phyloP scores from a whole-genome alignment of 2,888 invertebrate species.

The Ochropleura plecta region DNA sequence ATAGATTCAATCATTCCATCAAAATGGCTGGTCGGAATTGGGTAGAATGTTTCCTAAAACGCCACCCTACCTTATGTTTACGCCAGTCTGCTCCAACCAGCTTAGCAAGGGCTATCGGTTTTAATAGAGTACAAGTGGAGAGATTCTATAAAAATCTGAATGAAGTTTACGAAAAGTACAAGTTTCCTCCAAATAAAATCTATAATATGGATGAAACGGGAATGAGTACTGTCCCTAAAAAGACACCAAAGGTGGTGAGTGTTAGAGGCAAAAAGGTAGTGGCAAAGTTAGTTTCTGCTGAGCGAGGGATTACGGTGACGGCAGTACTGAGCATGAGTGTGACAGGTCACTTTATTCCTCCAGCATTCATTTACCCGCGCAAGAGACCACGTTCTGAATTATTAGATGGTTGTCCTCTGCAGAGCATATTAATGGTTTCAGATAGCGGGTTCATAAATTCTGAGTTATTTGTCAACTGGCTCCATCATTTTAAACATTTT shows the following conservation, averaged over 20 bases:
- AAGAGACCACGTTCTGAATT: background rate
- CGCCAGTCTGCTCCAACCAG: slow-evolving; percentile 1
- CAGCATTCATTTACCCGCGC: slow-evolving; percentile 1
- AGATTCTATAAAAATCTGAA: background rate
- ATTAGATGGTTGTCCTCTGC: background rate
- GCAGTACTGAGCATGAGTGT: slow-evolving; percentile 1
- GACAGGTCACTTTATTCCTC: slow-evolving; percentile 2
- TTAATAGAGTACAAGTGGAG: slow-evolving; percentile 3
- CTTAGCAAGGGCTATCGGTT: slow-evolving; percentile 9
- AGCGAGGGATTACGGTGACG: background rate
- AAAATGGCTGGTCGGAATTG: slow-evolving; percentile 12
- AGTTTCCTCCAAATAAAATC: background rate
- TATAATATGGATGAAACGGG: slow-evolving; percentile 9
- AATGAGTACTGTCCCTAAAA: slow-evolving; percentile 14
- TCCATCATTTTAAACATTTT: background rate
- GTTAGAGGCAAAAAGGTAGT: slow-evolving; percentile 5
- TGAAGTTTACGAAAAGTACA: background rate
- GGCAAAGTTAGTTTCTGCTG: slow-evolving; percentile 1
- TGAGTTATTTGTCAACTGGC: background rate
- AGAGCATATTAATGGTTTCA: background rate
- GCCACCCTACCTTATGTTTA: too few species aligned
- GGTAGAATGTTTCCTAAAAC: slow-evolving; percentile 3
- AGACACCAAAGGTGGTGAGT: slow-evolving; percentile 1
- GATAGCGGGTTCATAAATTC: slow-evolving; percentile 1
- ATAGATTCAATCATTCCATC: background rate